Base-by-base conservation (phyloP, 2,888 invertebrate genomes). In the Anoplius nigerrimus region DNA sequence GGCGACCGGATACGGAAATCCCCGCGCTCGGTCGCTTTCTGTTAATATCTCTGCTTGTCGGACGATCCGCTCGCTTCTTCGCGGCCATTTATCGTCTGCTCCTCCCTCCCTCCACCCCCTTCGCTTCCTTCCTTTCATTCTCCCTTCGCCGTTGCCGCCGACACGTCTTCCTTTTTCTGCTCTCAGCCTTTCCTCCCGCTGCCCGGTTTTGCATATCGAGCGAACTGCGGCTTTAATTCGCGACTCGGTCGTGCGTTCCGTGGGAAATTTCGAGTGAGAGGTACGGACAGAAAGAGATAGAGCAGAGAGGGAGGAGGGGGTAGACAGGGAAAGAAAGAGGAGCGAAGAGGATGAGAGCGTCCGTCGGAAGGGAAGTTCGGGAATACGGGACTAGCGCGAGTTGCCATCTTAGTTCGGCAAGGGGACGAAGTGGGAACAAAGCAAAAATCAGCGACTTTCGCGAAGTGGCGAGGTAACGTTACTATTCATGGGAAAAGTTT, bases 401-500 rank as follows among this genome's bases (percentile, higher is more conserved):
- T 62, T 52, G 56, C 48, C 59, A 53, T 46, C 65, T 56, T 60
- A 43, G 24, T 20, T 21, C 34, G 45, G 55, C 62, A 60, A 34
- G 34, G 34, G 4, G 2, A 34, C 34, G 34, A 13, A 11, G 34
- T 34, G 34, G 43, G n/a, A n/a, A 24, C 66, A 59, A 66, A 72
- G 77, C 69, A 80, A 82, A 83, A 83, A 82, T 80, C 82, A 82
- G 68, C 69, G 76, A 80, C 64, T 79, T 76, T 69, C 59, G 62
- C 62, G 42, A 66, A 56, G 56, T 60, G 71, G 58, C 66, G 74
- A 63, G 70, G 72, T 57, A 70, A 63, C 57, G 64, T 82, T 83
- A 80, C 82, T 84, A 85, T 86, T 86, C 84, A 85, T 85, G 78
- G 77, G 80, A 85, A 85, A 86, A 86, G 75, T 85, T 86, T 84